phyloP scores from a whole-genome alignment of 1,140 invertebrate genomes.

The Centruroides vittatus region DNA sequence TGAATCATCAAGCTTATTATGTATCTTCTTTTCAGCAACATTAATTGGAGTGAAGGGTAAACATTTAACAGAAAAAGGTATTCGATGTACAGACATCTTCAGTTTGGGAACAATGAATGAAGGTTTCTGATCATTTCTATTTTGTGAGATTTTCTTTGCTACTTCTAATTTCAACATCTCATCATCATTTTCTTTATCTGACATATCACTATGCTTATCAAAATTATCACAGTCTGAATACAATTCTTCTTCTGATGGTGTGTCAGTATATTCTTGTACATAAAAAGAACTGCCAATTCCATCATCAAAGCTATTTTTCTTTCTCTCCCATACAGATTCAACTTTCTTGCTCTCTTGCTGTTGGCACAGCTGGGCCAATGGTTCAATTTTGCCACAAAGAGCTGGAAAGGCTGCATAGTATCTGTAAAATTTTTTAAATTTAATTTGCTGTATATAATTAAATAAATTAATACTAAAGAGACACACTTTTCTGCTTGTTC shows the following conservation, averaged over 20 bases:
- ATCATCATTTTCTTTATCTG: not conserved
- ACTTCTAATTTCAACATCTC: not conserved
- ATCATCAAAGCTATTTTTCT: no score
- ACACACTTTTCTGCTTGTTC: constrained; percentile 18
- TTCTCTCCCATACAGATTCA: no score
- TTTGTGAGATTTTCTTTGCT: not conserved
- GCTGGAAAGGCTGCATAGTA: constrained; percentile 22
- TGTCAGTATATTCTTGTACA: not conserved
- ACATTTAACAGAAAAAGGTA: not conserved
- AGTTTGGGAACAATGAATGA: constrained; percentile 7
- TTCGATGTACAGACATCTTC: not conserved
- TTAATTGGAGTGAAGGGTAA: not conserved
- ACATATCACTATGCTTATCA: not conserved
- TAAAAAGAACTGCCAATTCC: not conserved
- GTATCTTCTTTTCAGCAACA: not conserved
- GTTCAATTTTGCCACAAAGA: constrained; percentile 12
- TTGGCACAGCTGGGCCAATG: not conserved
- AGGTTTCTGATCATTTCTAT: not conserved
- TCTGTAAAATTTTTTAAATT: constrained; percentile 2
- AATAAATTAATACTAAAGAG: not conserved
- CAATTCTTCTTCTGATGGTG: not conserved
- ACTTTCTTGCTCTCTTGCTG: no score
- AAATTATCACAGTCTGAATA: not conserved
- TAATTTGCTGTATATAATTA: not conserved
- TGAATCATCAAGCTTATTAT: not conserved